phyloP scores from a whole-genome alignment of 2,113 vertebrate genomes.

The Hucho hucho region DNA sequence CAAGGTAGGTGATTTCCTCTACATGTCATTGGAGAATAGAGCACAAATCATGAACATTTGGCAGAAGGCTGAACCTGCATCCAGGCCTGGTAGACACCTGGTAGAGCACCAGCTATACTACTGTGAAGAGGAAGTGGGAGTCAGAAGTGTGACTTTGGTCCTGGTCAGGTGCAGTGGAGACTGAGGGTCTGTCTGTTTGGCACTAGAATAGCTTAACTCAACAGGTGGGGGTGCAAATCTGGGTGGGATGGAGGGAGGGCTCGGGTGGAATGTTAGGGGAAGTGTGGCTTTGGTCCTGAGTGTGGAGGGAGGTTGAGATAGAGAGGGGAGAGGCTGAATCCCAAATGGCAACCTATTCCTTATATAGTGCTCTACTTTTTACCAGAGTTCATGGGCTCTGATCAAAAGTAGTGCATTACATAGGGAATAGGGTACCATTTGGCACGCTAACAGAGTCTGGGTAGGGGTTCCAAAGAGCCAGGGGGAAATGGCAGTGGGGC shows the following conservation, averaged over 20 bases:
- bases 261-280: slow-evolving; percentile 1
- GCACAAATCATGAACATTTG: background rate
- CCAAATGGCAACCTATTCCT: background rate
- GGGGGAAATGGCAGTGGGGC: slow-evolving; percentile 80
- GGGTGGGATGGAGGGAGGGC: background rate
- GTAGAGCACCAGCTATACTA: background rate
- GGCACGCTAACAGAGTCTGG: too few relatives aligned
- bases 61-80: background rate
- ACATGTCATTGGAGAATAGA: too few relatives aligned
- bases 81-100: background rate
- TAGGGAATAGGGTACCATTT: background rate
- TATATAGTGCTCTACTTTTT: too few relatives aligned
- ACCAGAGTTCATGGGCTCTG: too few relatives aligned
- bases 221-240: slow-evolving; percentile 23
- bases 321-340: too few relatives aligned
- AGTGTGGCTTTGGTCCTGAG: slow-evolving; percentile 26
- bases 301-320: slow-evolving; percentile 9
- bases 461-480: slow-evolving; percentile 22
- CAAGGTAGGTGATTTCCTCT: background rate
- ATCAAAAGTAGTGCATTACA: too few relatives aligned
- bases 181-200: slow-evolving; percentile 16
- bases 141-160: slow-evolving; percentile 11
- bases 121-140: background rate
- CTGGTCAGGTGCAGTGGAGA: slow-evolving; percentile 1
- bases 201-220: slow-evolving; percentile 58